Evolutionary conservation across 2,113 vertebrate species (phyloP).

Genomic region (Chrysemys picta): DNA sequence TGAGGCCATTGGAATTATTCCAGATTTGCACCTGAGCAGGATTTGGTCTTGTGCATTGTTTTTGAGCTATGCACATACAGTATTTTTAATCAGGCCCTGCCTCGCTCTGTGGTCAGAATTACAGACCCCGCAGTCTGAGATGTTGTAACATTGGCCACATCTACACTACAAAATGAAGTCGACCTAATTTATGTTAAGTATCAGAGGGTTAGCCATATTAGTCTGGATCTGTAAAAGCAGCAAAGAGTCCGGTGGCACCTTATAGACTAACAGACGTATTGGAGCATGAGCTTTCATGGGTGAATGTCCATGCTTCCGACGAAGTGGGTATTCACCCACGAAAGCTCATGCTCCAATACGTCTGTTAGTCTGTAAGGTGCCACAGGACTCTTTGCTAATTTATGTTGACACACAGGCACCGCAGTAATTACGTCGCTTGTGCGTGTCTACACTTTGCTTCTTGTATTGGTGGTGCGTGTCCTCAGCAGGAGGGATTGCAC

Average conservation of each 20-base stretch:
- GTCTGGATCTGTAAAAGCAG: no score
- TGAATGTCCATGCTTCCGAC: no score
- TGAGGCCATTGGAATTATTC: neutral
- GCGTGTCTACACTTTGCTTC: neutral
- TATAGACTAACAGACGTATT: no score
- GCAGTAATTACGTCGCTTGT: neutral
- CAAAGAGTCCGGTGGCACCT: no score
- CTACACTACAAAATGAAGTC: neutral
- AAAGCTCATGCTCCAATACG: no score
- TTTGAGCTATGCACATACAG: neutral
- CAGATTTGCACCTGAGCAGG: neutral
- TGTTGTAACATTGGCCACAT: neutral
- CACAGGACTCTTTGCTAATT: neutral
- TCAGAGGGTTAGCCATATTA: no score
- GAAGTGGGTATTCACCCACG: no score
- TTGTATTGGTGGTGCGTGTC: neutral
- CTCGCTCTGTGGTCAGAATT: constrained; percentile 8
- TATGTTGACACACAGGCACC: neutral
- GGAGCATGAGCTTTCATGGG: no score
- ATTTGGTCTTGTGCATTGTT: neutral
- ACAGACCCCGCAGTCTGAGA: constrained; percentile 1
- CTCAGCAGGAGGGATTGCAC: neutral
- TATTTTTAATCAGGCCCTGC: neutral
- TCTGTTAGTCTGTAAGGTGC: no score
- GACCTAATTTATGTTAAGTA: neutral